A percentile compares a stretch with the other conserved stretches of the same genome.
Evolutionary conservation across 2,797 vertebrate species (phyloP).

Genomic region (Sciaenops ocellatus): DNA sequence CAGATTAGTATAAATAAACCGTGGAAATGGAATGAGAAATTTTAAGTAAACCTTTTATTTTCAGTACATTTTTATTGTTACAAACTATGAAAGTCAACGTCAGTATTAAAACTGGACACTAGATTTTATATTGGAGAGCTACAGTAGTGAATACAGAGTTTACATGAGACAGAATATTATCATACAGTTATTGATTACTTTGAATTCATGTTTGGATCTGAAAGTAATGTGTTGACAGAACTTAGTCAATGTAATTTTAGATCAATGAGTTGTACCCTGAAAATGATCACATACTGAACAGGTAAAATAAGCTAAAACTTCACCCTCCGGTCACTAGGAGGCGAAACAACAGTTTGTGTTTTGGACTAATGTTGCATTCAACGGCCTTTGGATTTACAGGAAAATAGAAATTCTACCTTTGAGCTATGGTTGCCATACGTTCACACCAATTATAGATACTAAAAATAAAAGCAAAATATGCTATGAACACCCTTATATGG

Average conservation of each 20-base stretch:
- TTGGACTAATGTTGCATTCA: slow-evolving; percentile 35
- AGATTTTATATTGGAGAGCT: not conserved
- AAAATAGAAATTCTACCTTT: fast-evolving
- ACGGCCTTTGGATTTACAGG: fast-evolving
- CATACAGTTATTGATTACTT: not conserved
- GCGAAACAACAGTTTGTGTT: not conserved
- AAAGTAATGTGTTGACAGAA: not conserved
- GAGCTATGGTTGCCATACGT: fast-evolving
- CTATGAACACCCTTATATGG: fast-evolving
- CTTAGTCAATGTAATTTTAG: not conserved
- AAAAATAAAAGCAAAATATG: fast-evolving
- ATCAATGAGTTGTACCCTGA: fast-evolving
- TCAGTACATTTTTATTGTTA: not conserved
- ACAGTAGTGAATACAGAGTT: not conserved
- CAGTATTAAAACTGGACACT: not conserved
- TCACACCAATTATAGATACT: not conserved
- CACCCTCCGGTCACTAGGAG: slow-evolving; percentile 39
- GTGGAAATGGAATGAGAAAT: not conserved
- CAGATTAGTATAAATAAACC: not conserved
- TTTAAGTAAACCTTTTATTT: not conserved
- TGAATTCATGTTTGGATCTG: not conserved
- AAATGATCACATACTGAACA: not conserved
- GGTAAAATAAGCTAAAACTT: not conserved
- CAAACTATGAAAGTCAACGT: not conserved
- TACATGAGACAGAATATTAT: not conserved